phyloP scores from a whole-genome alignment of 2,888 invertebrate species.

The Standfussiana lucernea region DNA sequence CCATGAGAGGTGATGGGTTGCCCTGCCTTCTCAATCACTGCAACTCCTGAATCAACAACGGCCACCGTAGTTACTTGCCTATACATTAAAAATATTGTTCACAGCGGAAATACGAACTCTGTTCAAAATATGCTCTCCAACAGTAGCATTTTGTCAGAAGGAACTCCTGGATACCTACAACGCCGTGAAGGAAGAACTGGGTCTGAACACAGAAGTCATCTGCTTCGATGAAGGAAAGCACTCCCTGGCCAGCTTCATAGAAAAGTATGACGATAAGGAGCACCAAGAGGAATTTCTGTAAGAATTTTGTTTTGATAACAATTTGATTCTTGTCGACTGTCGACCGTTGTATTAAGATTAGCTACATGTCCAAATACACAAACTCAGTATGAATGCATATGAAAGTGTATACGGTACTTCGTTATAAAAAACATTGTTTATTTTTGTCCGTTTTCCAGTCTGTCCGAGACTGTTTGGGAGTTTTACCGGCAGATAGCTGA shows the following conservation, averaged over 20 bases:
- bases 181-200: slow-evolving; percentile 71
- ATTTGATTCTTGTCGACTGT: not conserved
- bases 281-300: slow-evolving; percentile 76
- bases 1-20: not conserved
- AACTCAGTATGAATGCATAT: too few species aligned
- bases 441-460: too few species aligned
- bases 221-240: slow-evolving; percentile 77
- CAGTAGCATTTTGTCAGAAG: slow-evolving; percentile 80
- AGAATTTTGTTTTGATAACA: slow-evolving; percentile 53
- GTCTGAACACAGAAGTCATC: slow-evolving; percentile 74
- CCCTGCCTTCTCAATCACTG: not conserved
- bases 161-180: slow-evolving; percentile 69
- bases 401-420: too few species aligned
- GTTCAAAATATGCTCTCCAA: slow-evolving; percentile 77
- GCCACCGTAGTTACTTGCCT: not conserved
- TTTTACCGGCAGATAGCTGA: too few species aligned
- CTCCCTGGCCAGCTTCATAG: slow-evolving; percentile 75
- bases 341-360: not conserved
- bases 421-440: too few species aligned
- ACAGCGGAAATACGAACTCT: slow-evolving; percentile 79
- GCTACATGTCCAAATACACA: not conserved
- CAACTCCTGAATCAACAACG: not conserved
- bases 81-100: slow-evolving; percentile 50
- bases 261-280: slow-evolving; percentile 67
- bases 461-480: too few species aligned